phyloP scores from a whole-genome alignment of 2,797 vertebrate species.

The Tiaroga cobitis region DNA sequence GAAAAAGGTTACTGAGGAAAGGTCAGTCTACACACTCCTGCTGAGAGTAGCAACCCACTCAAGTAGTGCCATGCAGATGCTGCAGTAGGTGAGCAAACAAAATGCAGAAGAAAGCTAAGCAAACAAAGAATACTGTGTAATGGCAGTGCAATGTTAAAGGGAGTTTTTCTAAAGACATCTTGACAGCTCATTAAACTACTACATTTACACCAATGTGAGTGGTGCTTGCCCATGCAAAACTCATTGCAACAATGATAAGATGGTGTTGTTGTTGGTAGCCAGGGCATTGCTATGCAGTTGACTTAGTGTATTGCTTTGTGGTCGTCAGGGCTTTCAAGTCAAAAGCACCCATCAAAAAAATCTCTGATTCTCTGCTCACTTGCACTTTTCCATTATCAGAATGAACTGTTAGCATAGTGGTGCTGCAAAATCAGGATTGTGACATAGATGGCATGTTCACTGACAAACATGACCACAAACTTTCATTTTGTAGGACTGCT shows the following conservation, averaged over 20 bases:
- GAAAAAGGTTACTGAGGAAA: constrained; percentile 49
- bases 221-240: not conserved
- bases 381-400: too few species aligned
- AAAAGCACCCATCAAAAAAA: too few species aligned
- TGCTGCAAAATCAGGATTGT: too few species aligned
- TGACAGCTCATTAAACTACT: not conserved
- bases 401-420: too few species aligned
- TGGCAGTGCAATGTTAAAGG: not conserved
- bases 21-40: constrained; percentile 37
- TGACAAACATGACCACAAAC: too few species aligned
- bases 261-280: not conserved
- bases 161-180: constrained; percentile 14
- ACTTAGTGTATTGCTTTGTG: too few species aligned
- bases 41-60: constrained; percentile 30
- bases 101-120: not conserved
- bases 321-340: too few species aligned
- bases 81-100: constrained; percentile 11
- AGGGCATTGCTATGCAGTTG: not conserved
- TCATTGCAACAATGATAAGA: not conserved
- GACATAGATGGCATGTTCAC: too few species aligned
- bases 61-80: not conserved
- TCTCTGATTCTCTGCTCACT: too few species aligned
- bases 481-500: too few species aligned
- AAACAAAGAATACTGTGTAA: not conserved
- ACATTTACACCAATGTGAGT: not conserved